Base-by-base conservation (phyloP, 2,888 invertebrate species). In the Crossocerus cetratus region DNA sequence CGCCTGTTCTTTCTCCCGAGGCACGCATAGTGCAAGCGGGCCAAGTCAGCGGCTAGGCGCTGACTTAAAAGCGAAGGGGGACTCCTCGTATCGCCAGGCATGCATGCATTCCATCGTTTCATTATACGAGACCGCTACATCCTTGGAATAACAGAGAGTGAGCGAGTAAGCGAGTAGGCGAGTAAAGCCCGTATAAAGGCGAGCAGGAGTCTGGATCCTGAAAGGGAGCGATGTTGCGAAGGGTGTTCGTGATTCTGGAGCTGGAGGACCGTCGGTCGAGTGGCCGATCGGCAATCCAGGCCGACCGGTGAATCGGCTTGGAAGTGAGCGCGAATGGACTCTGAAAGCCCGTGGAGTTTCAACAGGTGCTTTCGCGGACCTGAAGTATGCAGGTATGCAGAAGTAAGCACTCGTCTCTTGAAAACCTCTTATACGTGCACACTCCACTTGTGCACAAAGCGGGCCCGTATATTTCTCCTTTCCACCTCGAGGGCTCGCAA, bases 331-430 rank as follows among this genome's bases (percentile, higher is more conserved):
- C 78, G 80, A 73, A 76, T 58, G 76, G 61, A 77, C 73, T 73
- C 71, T 75, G 81, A 80, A 81, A 77, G 77, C 76, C 75, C 73
- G 64, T 65, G 80, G 78, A 32, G 84, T 86, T 87, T 89, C 89
- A 89, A 89, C 89, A 89, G 89, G 89, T 89, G 88, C 87, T 86
- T 84, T 84, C 79, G 84, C 79, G 80, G 75, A 81, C 72, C 78
- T 81, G 77, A 78, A 85, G 85, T 82, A 87, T 87, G 87, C 87
- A 88, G 87, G 88, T 88, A 88, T 84, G 83, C 80, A 83, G 82
- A 84, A 87, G 84, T 79, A 85, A 87, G 86, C 85, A 86, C 84
- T 86, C 80, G 71, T 84, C 78, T 79, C 71, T 79, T 86, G 80
- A 83, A 87, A 83, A 72, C 84, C 86, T 86, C 86, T 86, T 83